A percentile compares a stretch with the other conserved stretches of the same genome.
These are phyloP conservation scores for Eupithecia inturbata DNA, from an alignment of 2,888 invertebrate genomes.

Conservation along the genomic window DNA sequence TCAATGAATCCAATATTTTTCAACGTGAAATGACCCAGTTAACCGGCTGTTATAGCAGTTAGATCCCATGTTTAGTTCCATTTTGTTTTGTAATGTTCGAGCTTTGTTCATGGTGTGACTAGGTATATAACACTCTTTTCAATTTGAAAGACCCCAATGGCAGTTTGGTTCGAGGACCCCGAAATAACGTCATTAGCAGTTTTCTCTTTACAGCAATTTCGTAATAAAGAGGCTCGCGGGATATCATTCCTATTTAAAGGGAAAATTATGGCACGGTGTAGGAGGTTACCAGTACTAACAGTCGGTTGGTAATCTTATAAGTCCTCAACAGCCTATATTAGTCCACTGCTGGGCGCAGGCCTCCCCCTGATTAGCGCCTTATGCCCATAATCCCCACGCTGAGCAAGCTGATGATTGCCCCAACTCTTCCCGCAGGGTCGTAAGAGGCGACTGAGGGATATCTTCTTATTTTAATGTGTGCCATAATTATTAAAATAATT, in stretches of 20 bases:
- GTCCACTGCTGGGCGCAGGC: too few relatives aligned
- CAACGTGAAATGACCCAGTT: not conserved
- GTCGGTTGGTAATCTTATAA: not conserved
- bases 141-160: slow-evolving; percentile 48
- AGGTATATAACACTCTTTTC: slow-evolving; percentile 5
- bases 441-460: too few relatives aligned
- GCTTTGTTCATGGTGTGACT: not conserved
- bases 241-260: slow-evolving; percentile 44
- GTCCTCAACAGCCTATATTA: too few relatives aligned
- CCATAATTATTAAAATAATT: too few relatives aligned
- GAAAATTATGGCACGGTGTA: slow-evolving; percentile 33
- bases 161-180: slow-evolving; percentile 54
- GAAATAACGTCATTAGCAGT: slow-evolving; percentile 50
- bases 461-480: too few relatives aligned
- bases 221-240: slow-evolving; percentile 36
- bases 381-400: too few relatives aligned
- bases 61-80: not conserved
- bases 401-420: too few relatives aligned
- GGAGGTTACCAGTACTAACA: slow-evolving; percentile 2
- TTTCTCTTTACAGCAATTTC: slow-evolving; percentile 39
- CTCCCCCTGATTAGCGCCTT: too few relatives aligned
- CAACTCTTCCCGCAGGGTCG: too few relatives aligned
- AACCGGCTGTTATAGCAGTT: not conserved
- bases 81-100: not conserved
- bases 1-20: not conserved